Evolutionary conservation across 2,797 vertebrate species (phyloP).

Genomic region (Dicrostonyx torquatus): DNA sequence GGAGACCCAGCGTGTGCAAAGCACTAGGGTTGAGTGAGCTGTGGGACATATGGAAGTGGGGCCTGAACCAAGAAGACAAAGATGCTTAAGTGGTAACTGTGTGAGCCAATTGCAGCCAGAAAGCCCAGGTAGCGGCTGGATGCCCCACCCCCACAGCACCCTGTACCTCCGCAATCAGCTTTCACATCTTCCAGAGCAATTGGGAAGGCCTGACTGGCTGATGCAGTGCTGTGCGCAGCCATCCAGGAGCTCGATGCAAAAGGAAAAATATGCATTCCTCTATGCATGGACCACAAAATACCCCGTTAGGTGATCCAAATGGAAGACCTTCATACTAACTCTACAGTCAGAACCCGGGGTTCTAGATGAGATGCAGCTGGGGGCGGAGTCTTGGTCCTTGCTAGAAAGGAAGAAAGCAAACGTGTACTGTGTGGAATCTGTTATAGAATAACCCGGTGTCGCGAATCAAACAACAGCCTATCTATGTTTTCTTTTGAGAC

Average conservation of each 20-base stretch:
- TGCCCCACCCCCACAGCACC: neutral
- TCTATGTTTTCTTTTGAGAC: neutral
- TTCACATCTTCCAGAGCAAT: neutral
- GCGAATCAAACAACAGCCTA: neutral
- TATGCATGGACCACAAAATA: neutral
- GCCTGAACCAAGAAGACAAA: neutral
- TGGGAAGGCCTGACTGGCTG: neutral
- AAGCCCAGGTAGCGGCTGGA: neutral
- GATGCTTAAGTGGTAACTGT: no score
- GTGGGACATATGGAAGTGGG: neutral
- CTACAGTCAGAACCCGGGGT: neutral
- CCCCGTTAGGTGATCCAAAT: neutral
- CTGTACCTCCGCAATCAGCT: neutral
- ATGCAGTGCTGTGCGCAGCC: neutral
- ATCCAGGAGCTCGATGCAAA: neutral
- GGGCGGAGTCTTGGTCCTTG: neutral
- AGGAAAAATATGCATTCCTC: no score
- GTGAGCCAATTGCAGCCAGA: neutral
- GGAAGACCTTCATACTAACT: neutral
- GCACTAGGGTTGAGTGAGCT: neutral
- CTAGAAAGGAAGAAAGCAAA: neutral
- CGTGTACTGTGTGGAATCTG: neutral
- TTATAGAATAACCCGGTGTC: neutral
- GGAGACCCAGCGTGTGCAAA: neutral
- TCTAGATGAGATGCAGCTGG: neutral